Evolutionary conservation across 2,888 invertebrate species (phyloP).

Genomic region (Orthosia incerta): DNA sequence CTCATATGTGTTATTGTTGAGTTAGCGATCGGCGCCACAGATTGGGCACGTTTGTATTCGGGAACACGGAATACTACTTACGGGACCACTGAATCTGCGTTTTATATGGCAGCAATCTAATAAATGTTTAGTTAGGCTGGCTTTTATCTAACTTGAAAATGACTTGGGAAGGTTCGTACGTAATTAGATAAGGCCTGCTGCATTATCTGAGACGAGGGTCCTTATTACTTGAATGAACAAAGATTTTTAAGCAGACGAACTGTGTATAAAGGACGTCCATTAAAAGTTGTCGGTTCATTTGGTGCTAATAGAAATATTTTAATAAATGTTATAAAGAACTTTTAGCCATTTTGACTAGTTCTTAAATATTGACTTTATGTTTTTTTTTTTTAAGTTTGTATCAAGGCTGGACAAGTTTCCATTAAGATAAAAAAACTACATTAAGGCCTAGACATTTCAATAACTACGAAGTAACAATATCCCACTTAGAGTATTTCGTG

Average conservation of each 20-base stretch:
- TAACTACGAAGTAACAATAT: not conserved
- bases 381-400: not conserved
- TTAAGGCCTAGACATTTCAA: not conserved
- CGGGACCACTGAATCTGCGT: slow-evolving; percentile 48
- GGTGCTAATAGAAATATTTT: slow-evolving; percentile 1
- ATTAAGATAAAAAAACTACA: not conserved
- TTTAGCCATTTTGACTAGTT: not conserved
- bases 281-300: slow-evolving; percentile 25
- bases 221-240: slow-evolving; percentile 8
- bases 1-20: slow-evolving; percentile 43
- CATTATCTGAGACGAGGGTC: not conserved
- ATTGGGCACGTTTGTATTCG: slow-evolving; percentile 71
- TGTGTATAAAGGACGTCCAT: slow-evolving; percentile 7
- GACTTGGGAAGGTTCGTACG: slow-evolving; percentile 24
- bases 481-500: not conserved
- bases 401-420: not conserved
- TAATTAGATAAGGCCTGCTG: slow-evolving; percentile 33
- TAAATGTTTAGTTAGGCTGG: slow-evolving; percentile 44
- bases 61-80: slow-evolving; percentile 59
- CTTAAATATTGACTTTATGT: not conserved
- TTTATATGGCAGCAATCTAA: slow-evolving; percentile 49
- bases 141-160: slow-evolving; percentile 53
- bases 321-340: not conserved
- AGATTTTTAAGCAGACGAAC: slow-evolving; percentile 17
- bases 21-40: slow-evolving; percentile 57